Conservation (phyloP, 2,797 vertebrate genomes). For the Anabas testudineus region DNA sequence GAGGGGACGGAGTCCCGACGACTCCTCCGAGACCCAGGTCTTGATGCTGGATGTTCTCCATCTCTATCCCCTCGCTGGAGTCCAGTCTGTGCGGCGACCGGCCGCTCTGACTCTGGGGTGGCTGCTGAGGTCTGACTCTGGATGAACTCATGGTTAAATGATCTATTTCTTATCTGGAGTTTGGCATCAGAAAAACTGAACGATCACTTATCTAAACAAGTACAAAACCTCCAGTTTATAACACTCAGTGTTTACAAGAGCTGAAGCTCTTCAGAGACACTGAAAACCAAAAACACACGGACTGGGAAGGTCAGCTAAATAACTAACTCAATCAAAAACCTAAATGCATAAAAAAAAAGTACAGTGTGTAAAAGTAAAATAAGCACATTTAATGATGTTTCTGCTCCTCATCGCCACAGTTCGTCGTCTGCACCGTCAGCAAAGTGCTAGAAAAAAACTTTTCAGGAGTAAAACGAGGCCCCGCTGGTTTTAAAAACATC, state of each 20-base stretch:
- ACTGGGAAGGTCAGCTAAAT: not conserved
- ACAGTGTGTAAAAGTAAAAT: not conserved
- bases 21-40: conserved; percentile 81
- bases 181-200: conserved; percentile 22
- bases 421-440: conserved; percentile 11
- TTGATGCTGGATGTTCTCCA: conserved; percentile 86
- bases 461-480: conserved; percentile 7
- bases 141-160: conserved; percentile 79
- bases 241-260: not conserved
- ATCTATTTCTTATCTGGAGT: not conserved
- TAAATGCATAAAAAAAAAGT: not conserved
- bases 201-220: not conserved
- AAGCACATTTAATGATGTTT: not conserved
- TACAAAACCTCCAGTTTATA: not conserved
- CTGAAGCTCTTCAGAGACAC: not conserved
- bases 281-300: conserved; percentile 1
- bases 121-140: conserved; percentile 78
- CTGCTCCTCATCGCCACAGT: conserved; percentile 1
- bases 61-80: conserved; percentile 83
- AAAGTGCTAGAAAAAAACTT: conserved; percentile 34
- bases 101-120: conserved; percentile 62
- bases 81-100: conserved; percentile 66
- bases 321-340: not conserved
- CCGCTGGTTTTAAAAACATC: conserved; percentile 19
- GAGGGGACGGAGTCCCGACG: conserved; percentile 84